Base-by-base conservation (phyloP, 2,113 vertebrate genomes). In the Forbesichthys papilliferus region DNA sequence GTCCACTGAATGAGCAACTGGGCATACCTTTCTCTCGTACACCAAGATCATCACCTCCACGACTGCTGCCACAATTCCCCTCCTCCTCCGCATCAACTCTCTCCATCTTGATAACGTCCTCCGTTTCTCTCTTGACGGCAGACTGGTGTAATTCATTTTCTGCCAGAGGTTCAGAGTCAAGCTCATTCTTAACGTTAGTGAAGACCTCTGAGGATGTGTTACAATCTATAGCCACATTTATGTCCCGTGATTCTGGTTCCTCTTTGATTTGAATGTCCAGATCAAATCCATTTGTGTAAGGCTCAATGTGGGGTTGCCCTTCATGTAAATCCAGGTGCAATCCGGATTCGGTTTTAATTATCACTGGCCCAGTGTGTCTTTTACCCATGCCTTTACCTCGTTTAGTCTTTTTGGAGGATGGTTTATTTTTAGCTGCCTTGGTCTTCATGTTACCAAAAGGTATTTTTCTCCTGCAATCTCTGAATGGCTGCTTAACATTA, bases 231-330 rank as follows among this genome's bases (percentile, higher is more conserved):
- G 13, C 73, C 57, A 78, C 85, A 7, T 71, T 55, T 55, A 90
- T 87, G 20, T 85, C 76, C 27, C 20, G 62, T 6, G 74, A 56
- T 11, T 82, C 49, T n/a, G 85, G 86, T 47, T 92, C 91, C 64
- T 91, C 90, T 61, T 92, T 92, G 71, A 92, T 82, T 8, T 58
- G 77, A 61, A 89, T 64, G 52, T 72, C 16, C 0, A 81, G 75
- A 42, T 52, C 58, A 3, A 53, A 57, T 34, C 70, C 75, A 8
- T 86, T 66, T 0, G 55, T 53, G 57, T 67, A n/a, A 11, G 61
- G 64, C 4, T 79, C 68, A 51, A 11, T 3, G 1, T 47, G 20
- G 58, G 33, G 62, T 27, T 66, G 79, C 18, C 82, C 76, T 2
- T 1, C 60, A 27, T 78, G 66, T 16, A 16, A 53, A 46, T 54